phyloP scores from a whole-genome alignment of 2,113 vertebrate genomes.

The Ophiodon elongatus region DNA sequence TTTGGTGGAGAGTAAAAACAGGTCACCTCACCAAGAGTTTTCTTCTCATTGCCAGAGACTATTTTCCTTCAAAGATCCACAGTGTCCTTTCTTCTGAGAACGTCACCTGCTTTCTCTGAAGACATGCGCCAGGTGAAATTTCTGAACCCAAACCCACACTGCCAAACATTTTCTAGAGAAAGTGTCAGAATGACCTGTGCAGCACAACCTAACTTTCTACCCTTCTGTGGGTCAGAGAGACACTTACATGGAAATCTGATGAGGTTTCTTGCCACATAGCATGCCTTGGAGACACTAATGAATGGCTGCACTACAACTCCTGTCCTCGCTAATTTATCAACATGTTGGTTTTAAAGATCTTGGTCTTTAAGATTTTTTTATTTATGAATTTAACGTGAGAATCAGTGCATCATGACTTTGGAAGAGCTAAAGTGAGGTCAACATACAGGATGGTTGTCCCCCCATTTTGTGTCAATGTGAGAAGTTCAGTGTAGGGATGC shows the following conservation, averaged over 20 bases:
- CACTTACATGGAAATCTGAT: slow-evolving; percentile 2
- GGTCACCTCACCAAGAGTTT: slow-evolving; percentile 1
- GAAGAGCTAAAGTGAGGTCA: slow-evolving; percentile 13
- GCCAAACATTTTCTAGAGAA: slow-evolving; percentile 66
- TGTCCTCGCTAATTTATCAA: slow-evolving; percentile 8
- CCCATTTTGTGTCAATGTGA: neutral
- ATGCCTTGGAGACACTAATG: slow-evolving; percentile 33
- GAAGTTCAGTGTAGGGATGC: neutral
- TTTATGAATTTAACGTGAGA: neutral
- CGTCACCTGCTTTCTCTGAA: slow-evolving; percentile 34
- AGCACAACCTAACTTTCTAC: slow-evolving; percentile 1
- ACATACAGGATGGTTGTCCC: neutral
- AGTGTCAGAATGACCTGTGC: slow-evolving; percentile 14
- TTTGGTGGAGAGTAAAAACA: slow-evolving; percentile 26
- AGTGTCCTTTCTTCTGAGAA: slow-evolving; percentile 58
- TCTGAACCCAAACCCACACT: slow-evolving; percentile 68
- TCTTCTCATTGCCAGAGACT: slow-evolving; percentile 22
- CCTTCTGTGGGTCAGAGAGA: slow-evolving; percentile 24
- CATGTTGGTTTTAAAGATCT: slow-evolving; percentile 9
- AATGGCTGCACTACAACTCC: slow-evolving; percentile 33
- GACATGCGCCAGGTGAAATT: slow-evolving; percentile 52
- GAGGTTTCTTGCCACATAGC: slow-evolving; percentile 18
- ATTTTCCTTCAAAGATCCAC: slow-evolving; percentile 32
- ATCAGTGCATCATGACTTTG: neutral
- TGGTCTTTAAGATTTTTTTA: neutral